These are phyloP conservation scores for Apamea epomidion DNA, from an alignment of 2,888 invertebrate genomes.

Conservation along the genomic window DNA sequence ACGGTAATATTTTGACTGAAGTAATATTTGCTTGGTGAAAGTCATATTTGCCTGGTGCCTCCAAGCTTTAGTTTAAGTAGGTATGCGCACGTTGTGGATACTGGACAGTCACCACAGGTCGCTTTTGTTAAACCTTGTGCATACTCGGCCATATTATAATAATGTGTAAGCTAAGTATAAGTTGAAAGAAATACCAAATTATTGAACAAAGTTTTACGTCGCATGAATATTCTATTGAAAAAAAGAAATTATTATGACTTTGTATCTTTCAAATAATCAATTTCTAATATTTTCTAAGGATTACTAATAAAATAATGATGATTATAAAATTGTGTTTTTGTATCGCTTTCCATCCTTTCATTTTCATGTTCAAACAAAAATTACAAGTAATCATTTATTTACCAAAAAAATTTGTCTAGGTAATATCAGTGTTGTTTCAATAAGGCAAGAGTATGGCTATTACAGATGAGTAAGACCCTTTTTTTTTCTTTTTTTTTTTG, in stretches of 20 bases:
- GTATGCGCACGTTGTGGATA: not conserved
- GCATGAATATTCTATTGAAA: conserved; percentile 8
- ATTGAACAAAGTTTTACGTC: not conserved
- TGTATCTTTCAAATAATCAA: conserved; percentile 48
- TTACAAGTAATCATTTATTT: too few species aligned
- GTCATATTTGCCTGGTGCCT: not conserved
- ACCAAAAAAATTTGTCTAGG: too few species aligned
- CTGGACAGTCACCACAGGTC: too few species aligned
- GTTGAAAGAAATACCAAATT: conserved; percentile 3
- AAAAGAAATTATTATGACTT: not conserved
- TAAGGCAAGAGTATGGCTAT: too few species aligned
- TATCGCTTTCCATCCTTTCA: not conserved
- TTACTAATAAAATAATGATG: conserved; percentile 54
- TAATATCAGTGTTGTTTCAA: too few species aligned
- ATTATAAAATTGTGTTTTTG: not conserved
- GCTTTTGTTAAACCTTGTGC: not conserved
- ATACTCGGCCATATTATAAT: not conserved
- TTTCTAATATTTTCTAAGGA: conserved; percentile 46
- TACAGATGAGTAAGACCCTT: too few species aligned
- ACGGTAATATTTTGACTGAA: not conserved
- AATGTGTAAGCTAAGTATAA: not conserved
- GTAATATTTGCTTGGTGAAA: conserved; percentile 3
- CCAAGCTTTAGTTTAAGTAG: not conserved
- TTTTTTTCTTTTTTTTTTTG: too few species aligned
- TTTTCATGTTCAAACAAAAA: not conserved